These are phyloP conservation scores for Crotophaga sulcirostris DNA, from an alignment of 2,113 vertebrate genomes.

Conservation along the genomic window DNA sequence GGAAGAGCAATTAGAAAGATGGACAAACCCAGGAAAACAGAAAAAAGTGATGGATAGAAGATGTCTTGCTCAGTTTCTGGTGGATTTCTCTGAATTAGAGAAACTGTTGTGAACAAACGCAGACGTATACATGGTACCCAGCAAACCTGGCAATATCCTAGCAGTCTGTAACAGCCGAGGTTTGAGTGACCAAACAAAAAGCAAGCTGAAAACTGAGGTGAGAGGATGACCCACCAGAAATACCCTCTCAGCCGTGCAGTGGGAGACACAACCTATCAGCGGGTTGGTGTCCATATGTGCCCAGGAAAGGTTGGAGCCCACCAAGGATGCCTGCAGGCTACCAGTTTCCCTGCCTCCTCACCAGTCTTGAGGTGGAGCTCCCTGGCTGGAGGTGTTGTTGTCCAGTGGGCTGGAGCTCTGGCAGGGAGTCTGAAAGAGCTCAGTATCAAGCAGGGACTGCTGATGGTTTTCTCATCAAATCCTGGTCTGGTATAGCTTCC, in stretches of 20 bases:
- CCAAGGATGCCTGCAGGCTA: fast-evolving
- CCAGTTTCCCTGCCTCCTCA: not conserved
- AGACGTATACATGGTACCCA: not conserved
- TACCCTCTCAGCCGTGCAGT: fast-evolving
- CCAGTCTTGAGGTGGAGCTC: not conserved
- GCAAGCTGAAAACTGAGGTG: not conserved
- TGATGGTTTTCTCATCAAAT: not conserved
- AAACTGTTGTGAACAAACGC: not conserved
- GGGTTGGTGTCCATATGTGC: fast-evolving
- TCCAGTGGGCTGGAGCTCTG: not conserved
- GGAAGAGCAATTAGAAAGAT: not conserved
- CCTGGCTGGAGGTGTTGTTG: not conserved
- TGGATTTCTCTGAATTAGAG: not conserved
- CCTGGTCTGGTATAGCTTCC: not conserved
- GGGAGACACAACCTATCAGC: not conserved
- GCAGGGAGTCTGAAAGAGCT: not conserved
- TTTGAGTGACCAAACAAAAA: not conserved
- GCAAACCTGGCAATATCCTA: not conserved
- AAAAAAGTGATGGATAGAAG: not conserved
- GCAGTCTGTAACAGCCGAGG: not conserved
- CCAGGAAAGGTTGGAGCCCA: not conserved
- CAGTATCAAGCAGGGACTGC: not conserved
- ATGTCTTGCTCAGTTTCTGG: not conserved
- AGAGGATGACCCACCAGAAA: not conserved
- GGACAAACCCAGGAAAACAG: not conserved